Percentiles rank a stretch among this genome's conserved stretches.
Evolutionary conservation across 2,113 vertebrate genomes (phyloP).

Genomic region (Cyprinodon tularosa): DNA sequence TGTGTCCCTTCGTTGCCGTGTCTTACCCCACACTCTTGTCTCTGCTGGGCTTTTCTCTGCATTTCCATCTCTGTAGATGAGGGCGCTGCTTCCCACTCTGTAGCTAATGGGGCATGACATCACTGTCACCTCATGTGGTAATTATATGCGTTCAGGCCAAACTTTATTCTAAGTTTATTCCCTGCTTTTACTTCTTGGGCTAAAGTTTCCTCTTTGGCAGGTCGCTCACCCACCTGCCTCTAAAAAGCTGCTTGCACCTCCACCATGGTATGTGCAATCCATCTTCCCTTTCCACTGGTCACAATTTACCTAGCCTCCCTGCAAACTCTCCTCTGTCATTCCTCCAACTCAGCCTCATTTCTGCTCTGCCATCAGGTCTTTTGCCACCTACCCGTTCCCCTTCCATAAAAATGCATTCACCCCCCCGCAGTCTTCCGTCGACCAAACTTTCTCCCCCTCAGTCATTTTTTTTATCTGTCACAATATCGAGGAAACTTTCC

Average conservation of each 20-base stretch:
- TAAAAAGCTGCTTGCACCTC: constrained; percentile 3
- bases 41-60: background rate
- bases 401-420: background rate
- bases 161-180: background rate
- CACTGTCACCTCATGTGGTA: background rate
- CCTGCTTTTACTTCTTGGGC: background rate
- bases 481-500: background rate
- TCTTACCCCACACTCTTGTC: background rate
- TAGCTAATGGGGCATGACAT: background rate
- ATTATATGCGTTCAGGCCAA: constrained; percentile 1
- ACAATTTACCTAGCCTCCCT: constrained; percentile 1
- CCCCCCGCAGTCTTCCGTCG: background rate
- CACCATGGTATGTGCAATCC: constrained; percentile 2
- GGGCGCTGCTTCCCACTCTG: background rate
- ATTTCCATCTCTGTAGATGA: background rate
- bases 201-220: background rate
- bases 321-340: constrained; percentile 6
- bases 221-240: background rate
- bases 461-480: background rate
- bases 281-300: constrained; percentile 3
- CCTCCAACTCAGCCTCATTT: constrained; percentile 1
- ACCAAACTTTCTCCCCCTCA: background rate
- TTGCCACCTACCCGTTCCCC: background rate
- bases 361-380: constrained; percentile 15
- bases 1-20: no score